phyloP scores from a whole-genome alignment of 1,140 invertebrate genomes.

The Nephila pilipes region DNA sequence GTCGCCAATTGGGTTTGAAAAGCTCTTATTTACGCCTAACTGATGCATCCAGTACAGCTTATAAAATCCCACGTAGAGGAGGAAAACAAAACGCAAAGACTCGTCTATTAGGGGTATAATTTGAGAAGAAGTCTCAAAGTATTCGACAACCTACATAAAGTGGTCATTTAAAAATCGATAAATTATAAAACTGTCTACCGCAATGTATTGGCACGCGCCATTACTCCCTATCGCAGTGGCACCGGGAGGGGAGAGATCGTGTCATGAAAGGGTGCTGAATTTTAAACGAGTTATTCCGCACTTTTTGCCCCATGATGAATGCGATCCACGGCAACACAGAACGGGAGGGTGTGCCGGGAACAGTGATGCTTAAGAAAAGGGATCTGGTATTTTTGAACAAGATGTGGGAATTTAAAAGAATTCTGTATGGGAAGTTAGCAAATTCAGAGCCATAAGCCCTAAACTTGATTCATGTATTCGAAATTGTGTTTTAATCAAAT shows the following conservation, averaged over 20 bases:
- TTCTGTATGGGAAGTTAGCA: neutral
- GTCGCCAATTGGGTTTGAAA: no score
- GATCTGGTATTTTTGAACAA: neutral
- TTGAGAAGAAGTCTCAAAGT: neutral
- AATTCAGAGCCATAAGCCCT: neutral
- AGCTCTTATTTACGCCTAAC: no score
- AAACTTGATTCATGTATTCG: no score
- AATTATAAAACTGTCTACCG: slow-evolving; percentile 61
- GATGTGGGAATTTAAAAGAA: neutral
- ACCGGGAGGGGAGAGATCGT: neutral
- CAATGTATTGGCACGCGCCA: slow-evolving; percentile 32
- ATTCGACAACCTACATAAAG: neutral
- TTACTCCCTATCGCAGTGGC: slow-evolving; percentile 35
- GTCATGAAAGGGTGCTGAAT: slow-evolving; percentile 75
- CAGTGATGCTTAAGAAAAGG: neutral
- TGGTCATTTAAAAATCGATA: slow-evolving; percentile 69
- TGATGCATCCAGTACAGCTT: no score
- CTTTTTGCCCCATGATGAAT: slow-evolving; percentile 51
- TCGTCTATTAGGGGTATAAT: neutral
- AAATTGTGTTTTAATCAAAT: no score
- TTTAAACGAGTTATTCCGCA: slow-evolving; percentile 69
- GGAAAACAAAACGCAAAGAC: neutral
- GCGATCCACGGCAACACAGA: neutral
- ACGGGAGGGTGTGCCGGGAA: neutral
- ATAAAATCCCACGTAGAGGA: no score